Evolutionary conservation across 2,888 invertebrate genomes (phyloP).

Genomic region (Tuta absoluta): DNA sequence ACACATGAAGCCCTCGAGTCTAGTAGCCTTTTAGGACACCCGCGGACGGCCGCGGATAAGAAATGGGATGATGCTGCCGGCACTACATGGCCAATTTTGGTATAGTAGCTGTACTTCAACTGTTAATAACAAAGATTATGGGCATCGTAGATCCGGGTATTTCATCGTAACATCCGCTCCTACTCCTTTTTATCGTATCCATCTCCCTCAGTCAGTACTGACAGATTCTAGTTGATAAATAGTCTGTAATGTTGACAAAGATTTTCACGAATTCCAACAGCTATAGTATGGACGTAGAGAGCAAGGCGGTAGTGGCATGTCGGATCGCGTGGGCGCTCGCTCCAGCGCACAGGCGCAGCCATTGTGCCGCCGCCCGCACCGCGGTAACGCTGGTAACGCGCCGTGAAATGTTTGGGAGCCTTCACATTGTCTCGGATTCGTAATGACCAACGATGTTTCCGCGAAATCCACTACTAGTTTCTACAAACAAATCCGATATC

Average conservation of each 20-base stretch:
- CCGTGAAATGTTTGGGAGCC: conserved; percentile 52
- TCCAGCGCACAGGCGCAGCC: background rate
- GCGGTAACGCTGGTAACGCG: conserved; percentile 32
- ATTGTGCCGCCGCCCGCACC: conserved; percentile 50
- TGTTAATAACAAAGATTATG: too few relatives aligned
- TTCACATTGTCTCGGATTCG: conserved; percentile 52
- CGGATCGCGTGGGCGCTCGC: conserved; percentile 27
- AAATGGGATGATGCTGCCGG: too few relatives aligned
- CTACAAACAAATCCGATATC: conserved; percentile 1
- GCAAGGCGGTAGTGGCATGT: conserved; percentile 40
- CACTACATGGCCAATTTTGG: too few relatives aligned
- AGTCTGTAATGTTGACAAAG: background rate
- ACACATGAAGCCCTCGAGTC: too few relatives aligned
- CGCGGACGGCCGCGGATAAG: too few relatives aligned
- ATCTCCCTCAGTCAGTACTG: too few relatives aligned
- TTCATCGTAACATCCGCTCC: too few relatives aligned
- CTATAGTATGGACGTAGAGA: background rate
- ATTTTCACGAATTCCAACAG: background rate
- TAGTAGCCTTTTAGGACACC: too few relatives aligned
- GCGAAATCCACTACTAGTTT: conserved; percentile 19
- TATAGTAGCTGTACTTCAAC: too few relatives aligned
- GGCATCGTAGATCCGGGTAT: too few relatives aligned
- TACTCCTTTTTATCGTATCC: too few relatives aligned
- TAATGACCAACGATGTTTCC: conserved; percentile 43
- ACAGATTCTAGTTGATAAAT: background rate